Base-by-base conservation (phyloP, 1,140 invertebrate species). In the Chionoecetes opilio region DNA sequence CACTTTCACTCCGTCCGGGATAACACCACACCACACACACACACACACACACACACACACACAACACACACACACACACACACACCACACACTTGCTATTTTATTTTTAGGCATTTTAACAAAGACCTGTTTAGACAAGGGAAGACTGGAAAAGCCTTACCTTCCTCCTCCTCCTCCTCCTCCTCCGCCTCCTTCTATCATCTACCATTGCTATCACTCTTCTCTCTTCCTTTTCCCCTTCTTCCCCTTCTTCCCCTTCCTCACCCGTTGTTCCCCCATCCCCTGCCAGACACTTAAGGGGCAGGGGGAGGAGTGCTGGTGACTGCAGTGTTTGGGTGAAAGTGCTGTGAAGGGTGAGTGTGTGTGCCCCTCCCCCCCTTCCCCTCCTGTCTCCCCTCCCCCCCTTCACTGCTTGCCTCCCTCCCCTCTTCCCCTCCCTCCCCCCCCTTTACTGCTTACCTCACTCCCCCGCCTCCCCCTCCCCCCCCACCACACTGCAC, bases 51-150 rank as follows among this genome's bases (percentile, higher is more conserved):
- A 75, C 63, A 75, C 63, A 75, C 63, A 75, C 63, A 75, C 63
- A 75, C 63, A 75, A 75, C 63, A 75, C 63, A 75, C 63, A 75
- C 63, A 75, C 63, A 75, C 63, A 75, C 63, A 75, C 63, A 75
- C 63, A 75, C 63, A 75, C 63, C 63, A 75, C 63, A 53, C 46
- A 53, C 46, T 53, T 14, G 46, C 46, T 9, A 53, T 9, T 53
- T 53, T 53, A 53, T 53, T 0, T 53, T 53, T 3, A n/a, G n/a
- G n/a, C 21, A 53, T 53, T 53, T 53, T 53, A 53, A 53, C 46
- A 53, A 53, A 14, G 11, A 53, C 46, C 46, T n/a, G n/a, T n/a
- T n/a, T n/a, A n/a, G n/a, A n/a, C n/a, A 53, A 53, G 11, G 46
- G 46, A 53, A 53, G 46, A 53, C 11, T 3, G 2, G 46, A 53